Conservation (phyloP, 64 coral and sea anemone genomes). For the Astreopora myriophthalma region DNA sequence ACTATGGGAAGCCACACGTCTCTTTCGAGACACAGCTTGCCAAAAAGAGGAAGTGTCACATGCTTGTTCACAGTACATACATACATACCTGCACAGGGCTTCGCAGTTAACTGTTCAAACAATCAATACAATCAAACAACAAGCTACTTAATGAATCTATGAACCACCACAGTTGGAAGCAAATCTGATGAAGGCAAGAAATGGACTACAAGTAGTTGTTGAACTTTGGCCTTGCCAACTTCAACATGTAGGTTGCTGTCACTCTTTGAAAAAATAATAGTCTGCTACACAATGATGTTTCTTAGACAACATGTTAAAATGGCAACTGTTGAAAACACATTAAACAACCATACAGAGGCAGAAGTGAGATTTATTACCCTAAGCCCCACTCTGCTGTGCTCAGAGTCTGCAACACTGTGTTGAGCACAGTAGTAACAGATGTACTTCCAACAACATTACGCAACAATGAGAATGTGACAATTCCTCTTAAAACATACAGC, state of each 20-base stretch:
- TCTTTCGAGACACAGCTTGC: not conserved
- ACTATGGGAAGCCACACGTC: not conserved
- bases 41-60: constrained; percentile 93
- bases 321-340: too few relatives aligned
- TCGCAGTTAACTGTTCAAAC: constrained; percentile 23
- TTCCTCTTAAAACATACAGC: constrained; percentile 96
- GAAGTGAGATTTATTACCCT: too few relatives aligned
- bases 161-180: not conserved
- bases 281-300: too few relatives aligned
- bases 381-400: too few relatives aligned
- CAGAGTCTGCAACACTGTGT: not conserved
- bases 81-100: constrained; percentile 8
- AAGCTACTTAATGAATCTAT: too few relatives aligned
- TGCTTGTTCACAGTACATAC: constrained; percentile 4
- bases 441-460: constrained; percentile 7
- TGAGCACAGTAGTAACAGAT: not conserved
- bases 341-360: too few relatives aligned
- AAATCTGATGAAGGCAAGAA: not conserved
- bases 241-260: not conserved
- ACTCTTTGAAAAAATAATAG: not conserved
- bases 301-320: too few relatives aligned
- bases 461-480: constrained; percentile 81
- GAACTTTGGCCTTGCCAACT: too few relatives aligned
- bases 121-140: too few relatives aligned
- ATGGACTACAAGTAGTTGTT: too few relatives aligned